Evolutionary conservation across 2,113 vertebrate species (phyloP).

Genomic region (Psophia crepitans): DNA sequence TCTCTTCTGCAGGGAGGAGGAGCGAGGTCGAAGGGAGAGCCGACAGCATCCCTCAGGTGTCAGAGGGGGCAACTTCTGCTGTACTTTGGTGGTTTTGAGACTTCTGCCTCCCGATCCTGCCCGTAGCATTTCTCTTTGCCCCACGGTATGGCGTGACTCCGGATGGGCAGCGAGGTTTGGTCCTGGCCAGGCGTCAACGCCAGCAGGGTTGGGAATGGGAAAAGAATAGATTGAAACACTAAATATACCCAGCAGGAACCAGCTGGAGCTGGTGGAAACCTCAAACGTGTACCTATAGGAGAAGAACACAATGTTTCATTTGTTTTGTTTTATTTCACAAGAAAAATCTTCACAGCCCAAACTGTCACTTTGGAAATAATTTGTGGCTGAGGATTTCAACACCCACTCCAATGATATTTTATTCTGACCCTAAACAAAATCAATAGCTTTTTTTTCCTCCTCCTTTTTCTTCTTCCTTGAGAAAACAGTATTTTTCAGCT

Average conservation of each 20-base stretch:
- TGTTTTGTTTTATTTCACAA: slow-evolving; percentile 63
- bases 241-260: slow-evolving; percentile 27
- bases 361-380: slow-evolving; percentile 58
- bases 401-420: slow-evolving; percentile 64
- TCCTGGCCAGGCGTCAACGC: neutral
- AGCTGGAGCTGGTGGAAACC: slow-evolving; percentile 21
- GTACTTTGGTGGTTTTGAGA: neutral
- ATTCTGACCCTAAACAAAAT: slow-evolving; percentile 70
- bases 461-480: slow-evolving; percentile 44
- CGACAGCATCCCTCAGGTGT: accelerated
- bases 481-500: slow-evolving; percentile 62
- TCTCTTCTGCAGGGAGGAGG: neutral
- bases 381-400: slow-evolving; percentile 60
- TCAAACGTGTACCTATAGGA: neutral
- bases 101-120: neutral
- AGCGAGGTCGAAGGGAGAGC: neutral
- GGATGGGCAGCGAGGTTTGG: neutral
- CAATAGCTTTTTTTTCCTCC: slow-evolving; percentile 21
- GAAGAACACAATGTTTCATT: slow-evolving; percentile 35
- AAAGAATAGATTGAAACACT: neutral
- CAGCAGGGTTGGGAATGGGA: neutral
- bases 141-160: neutral
- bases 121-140: neutral
- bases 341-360: slow-evolving; percentile 29
- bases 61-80: accelerated